phyloP scores from a whole-genome alignment of 2,888 invertebrate genomes.

The Dioctria rufipes region DNA sequence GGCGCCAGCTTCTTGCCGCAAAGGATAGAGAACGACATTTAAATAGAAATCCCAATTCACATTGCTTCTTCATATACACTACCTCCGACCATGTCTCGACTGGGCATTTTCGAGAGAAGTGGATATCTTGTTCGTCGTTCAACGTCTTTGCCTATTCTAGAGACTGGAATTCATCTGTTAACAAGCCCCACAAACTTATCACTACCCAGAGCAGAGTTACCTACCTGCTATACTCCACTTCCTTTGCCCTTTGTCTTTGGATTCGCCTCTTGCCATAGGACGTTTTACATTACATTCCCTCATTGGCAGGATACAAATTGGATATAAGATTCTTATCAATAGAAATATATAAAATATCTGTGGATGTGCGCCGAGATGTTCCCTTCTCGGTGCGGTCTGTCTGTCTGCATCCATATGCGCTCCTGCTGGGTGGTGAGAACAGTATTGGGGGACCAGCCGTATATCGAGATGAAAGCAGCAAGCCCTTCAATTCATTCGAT shows the following conservation, averaged over 20 bases:
- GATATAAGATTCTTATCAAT: conserved; percentile 57
- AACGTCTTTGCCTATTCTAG: neutral
- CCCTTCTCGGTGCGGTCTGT: neutral
- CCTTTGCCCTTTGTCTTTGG: conserved; percentile 5
- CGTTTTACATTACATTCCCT: conserved; percentile 46
- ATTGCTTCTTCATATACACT: neutral
- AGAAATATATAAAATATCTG: conserved; percentile 46
- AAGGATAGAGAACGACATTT: conserved; percentile 55
- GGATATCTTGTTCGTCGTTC: conserved; percentile 28
- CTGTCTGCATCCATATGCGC: neutral
- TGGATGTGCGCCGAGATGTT: conserved; percentile 1
- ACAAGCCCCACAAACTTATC: conserved; percentile 25
- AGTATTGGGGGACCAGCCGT: neutral
- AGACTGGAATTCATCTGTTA: neutral
- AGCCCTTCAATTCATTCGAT: conserved; percentile 34
- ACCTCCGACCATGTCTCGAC: neutral
- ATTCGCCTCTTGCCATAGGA: conserved; percentile 5
- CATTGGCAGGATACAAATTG: conserved; percentile 59
- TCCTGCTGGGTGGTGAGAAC: conserved; percentile 1
- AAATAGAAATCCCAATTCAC: conserved; percentile 49
- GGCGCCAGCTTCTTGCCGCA: conserved; percentile 54
- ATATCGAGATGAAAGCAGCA: neutral
- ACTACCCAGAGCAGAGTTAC: neutral
- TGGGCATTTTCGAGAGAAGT: conserved; percentile 18
- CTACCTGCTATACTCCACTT: neutral